A percentile compares a stretch with the other conserved stretches of the same genome.
phyloP scores from a whole-genome alignment of 2,888 invertebrate species.

The Phytoseiulus persimilis region DNA sequence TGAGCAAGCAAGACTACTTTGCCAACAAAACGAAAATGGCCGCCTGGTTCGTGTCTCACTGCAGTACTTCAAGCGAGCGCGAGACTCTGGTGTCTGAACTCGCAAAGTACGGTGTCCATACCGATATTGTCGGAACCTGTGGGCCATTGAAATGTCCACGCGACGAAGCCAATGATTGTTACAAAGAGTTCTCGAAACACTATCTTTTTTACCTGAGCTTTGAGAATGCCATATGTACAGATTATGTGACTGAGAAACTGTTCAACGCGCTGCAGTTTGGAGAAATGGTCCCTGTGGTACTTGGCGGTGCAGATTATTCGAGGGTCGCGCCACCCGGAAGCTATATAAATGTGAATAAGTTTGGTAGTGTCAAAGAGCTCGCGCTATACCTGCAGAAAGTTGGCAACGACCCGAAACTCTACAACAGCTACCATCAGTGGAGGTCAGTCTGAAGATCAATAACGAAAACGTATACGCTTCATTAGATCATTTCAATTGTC shows the following conservation, averaged over 20 bases:
- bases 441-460: background rate
- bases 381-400: constrained; percentile 41
- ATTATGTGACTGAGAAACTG: constrained; percentile 51
- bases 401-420: constrained; percentile 41
- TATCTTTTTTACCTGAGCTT: constrained; percentile 51
- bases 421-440: constrained; percentile 42
- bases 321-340: constrained; percentile 44
- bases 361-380: constrained; percentile 41
- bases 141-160: constrained; percentile 48
- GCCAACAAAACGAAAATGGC: constrained; percentile 50
- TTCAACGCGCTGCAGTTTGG: constrained; percentile 48
- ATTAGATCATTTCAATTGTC: background rate
- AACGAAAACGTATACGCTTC: background rate
- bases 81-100: constrained; percentile 49
- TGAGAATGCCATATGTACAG: constrained; percentile 51
- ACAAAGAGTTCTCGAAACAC: constrained; percentile 48
- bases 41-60: constrained; percentile 53
- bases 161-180: constrained; percentile 48
- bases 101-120: constrained; percentile 47
- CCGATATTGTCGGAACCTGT: constrained; percentile 51
- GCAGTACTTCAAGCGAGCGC: constrained; percentile 50
- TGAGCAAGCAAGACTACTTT: constrained; percentile 47
- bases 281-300: constrained; percentile 45
- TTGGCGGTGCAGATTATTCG: constrained; percentile 45
- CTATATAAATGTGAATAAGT: constrained; percentile 44